phyloP scores from a whole-genome alignment of 92 coral and sea anemone genomes.

The Epizoanthus illoricatus region DNA sequence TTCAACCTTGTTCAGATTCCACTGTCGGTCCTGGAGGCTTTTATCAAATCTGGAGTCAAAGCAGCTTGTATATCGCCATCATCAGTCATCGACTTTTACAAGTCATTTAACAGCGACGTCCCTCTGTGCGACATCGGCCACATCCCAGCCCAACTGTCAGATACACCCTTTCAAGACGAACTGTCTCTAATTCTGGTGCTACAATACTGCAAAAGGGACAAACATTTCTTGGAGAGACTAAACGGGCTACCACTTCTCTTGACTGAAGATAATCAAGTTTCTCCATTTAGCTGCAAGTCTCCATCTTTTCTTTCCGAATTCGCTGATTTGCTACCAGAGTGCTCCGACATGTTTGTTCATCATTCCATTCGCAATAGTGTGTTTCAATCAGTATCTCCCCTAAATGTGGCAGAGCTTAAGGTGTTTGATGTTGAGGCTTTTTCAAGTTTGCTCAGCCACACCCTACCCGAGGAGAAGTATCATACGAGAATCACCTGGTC shows the following conservation, averaged over 20 bases:
- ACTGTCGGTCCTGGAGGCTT: constrained; percentile 23
- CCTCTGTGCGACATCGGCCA: constrained; percentile 46
- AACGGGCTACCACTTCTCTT: constrained; percentile 81
- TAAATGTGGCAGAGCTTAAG: constrained; percentile 5
- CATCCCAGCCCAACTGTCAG: constrained; percentile 41
- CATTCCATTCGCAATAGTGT: not conserved
- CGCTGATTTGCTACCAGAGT: constrained; percentile 59
- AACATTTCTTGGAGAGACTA: constrained; percentile 52
- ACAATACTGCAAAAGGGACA: constrained; percentile 59
- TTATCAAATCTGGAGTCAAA: constrained; percentile 42
- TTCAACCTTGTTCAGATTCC: constrained; percentile 66
- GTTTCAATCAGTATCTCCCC: not conserved
- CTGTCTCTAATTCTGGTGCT: constrained; percentile 35
- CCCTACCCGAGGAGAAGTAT: constrained; percentile 1
- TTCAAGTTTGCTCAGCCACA: constrained; percentile 23
- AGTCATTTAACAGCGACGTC: constrained; percentile 23
- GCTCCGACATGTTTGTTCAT: constrained; percentile 57
- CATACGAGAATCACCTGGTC: not conserved
- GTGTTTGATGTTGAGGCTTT: constrained; percentile 39
- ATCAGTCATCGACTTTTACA: constrained; percentile 53
- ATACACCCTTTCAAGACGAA: constrained; percentile 45
- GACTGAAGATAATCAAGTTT: constrained; percentile 68
- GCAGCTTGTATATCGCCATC: constrained; percentile 37
- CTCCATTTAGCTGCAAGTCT: constrained; percentile 34
- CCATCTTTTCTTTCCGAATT: constrained; percentile 57